Conservation (phyloP, 1,140 invertebrate species). For the Aradophagus sp. region DNA sequence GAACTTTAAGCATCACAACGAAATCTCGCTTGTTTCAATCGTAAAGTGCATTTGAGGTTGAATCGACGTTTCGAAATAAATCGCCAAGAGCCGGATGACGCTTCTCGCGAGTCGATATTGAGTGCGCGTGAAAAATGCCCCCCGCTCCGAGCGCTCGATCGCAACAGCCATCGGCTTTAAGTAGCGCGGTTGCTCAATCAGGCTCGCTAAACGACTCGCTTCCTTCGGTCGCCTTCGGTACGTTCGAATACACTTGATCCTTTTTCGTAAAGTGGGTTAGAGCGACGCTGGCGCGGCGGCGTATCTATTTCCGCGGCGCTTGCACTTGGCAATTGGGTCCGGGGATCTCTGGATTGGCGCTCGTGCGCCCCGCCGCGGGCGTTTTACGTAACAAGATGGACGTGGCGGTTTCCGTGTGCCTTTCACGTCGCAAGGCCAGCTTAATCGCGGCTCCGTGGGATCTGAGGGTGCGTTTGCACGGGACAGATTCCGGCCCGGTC, state of each 20-base stretch:
- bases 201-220: constrained; percentile 34
- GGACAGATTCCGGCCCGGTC: constrained; percentile 56
- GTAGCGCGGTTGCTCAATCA: constrained; percentile 33
- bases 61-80: too few relatives aligned
- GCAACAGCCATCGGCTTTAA: too few relatives aligned
- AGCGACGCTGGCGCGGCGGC: constrained; percentile 23
- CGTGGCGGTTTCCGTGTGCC: constrained; percentile 67
- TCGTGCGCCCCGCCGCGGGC: constrained; percentile 33
- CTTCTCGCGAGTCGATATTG: too few relatives aligned
- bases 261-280: constrained; percentile 57
- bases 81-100: too few relatives aligned
- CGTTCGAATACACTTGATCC: constrained; percentile 55
- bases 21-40: too few relatives aligned
- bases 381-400: constrained; percentile 70
- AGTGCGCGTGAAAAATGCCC: too few relatives aligned
- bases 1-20: too few relatives aligned
- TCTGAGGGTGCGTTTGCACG: constrained; percentile 64
- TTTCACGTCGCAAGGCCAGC: constrained; percentile 69
- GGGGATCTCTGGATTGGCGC: constrained; percentile 60
- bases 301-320: constrained; percentile 48
- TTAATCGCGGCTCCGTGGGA: constrained; percentile 60
- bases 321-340: constrained; percentile 52
- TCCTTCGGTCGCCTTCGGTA: constrained; percentile 28
- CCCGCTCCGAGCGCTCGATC: too few relatives aligned
- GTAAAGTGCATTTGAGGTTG: too few relatives aligned